Conservation (phyloP, 2,888 invertebrate species). For the Acleris literana region DNA sequence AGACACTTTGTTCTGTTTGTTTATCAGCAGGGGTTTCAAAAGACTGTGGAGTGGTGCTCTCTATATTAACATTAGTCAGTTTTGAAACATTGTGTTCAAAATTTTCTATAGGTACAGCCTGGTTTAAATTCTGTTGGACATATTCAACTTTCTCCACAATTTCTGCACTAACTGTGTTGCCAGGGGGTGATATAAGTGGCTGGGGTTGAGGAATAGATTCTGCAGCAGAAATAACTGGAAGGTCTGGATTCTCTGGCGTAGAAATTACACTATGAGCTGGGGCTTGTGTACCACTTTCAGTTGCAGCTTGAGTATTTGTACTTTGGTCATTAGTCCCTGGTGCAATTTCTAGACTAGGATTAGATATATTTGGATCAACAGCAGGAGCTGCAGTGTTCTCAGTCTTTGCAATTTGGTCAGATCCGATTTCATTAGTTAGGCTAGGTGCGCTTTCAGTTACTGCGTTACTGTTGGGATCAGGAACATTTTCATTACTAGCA, state of each 20-base stretch:
- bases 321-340: slow-evolving; percentile 3
- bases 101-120: slow-evolving; percentile 46
- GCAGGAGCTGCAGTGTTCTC: slow-evolving; percentile 6
- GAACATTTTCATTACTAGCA: slow-evolving; percentile 23
- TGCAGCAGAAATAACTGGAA: slow-evolving; percentile 8
- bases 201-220: slow-evolving; percentile 40
- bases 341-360: neutral
- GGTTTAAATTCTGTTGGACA: slow-evolving; percentile 45
- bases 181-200: slow-evolving; percentile 43
- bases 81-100: slow-evolving; percentile 55
- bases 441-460: slow-evolving; percentile 7
- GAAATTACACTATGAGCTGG: slow-evolving; percentile 2
- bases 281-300: neutral
- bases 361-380: slow-evolving; percentile 7
- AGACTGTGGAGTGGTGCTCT: slow-evolving; percentile 42
- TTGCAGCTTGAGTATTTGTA: neutral
- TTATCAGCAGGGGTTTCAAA: slow-evolving; percentile 37
- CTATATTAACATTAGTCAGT: slow-evolving; percentile 41
- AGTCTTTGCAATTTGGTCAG: slow-evolving; percentile 18
- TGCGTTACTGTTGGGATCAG: slow-evolving; percentile 8
- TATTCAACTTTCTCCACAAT: slow-evolving; percentile 47
- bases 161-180: slow-evolving; percentile 33
- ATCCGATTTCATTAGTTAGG: slow-evolving; percentile 13
- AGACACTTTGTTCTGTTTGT: slow-evolving; percentile 15
- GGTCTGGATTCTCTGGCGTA: slow-evolving; percentile 15